Conservation (phyloP, 1,140 invertebrate genomes). For the Mizuhopecten yessoensis region DNA sequence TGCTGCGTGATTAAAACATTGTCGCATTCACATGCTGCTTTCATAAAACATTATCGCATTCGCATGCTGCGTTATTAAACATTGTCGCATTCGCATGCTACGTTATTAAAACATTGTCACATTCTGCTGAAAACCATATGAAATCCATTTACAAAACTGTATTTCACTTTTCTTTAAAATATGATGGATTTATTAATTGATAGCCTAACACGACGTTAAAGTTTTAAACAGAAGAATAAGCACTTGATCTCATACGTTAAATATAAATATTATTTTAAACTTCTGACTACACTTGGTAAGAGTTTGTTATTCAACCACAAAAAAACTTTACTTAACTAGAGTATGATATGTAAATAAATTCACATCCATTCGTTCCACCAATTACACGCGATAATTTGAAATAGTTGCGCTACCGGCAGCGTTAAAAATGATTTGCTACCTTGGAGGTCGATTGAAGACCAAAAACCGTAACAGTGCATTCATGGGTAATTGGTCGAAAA, state of each 20-base stretch:
- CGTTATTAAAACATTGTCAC: no score
- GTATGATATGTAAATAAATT: not conserved
- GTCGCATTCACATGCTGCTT: no score
- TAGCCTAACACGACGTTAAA: not conserved
- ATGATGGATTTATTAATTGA: not conserved
- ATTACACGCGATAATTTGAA: not conserved
- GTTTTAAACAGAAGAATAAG: not conserved
- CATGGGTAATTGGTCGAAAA: conserved; percentile 21
- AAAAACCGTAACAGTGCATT: conserved; percentile 7
- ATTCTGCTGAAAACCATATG: no score
- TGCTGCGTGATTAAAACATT: no score
- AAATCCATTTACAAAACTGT: no score
- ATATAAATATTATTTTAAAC: no score
- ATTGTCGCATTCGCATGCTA: no score
- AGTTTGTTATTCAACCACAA: not conserved
- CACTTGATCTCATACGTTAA: no score
- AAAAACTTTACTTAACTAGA: not conserved
- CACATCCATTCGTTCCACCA: conserved; percentile 31
- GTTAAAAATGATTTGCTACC: conserved; percentile 28
- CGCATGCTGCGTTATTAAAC: no score
- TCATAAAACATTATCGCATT: no score
- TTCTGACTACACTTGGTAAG: no score
- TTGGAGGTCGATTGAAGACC: not conserved
- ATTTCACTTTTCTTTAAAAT: no score
- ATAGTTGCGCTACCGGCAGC: not conserved